These are phyloP conservation scores for Cirrhinus mrigala DNA, from an alignment of 2,797 vertebrate genomes.

Conservation along the genomic window DNA sequence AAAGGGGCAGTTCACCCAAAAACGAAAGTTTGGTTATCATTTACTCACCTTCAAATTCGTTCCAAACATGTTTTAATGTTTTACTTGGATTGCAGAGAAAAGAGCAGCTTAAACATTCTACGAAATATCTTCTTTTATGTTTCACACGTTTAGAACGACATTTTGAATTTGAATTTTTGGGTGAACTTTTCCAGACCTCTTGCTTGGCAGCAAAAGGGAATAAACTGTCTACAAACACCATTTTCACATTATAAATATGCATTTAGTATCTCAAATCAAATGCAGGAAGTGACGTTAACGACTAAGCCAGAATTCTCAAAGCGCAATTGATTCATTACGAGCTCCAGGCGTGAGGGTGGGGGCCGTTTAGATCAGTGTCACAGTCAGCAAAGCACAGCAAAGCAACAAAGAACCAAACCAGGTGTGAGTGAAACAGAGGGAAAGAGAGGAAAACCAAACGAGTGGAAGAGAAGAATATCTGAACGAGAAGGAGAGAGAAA, in stretches of 20 bases:
- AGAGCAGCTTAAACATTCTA: not conserved
- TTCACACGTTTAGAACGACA: not conserved
- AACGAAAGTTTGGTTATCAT: not conserved
- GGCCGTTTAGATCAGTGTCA: conserved; percentile 68
- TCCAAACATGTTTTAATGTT: conserved; percentile 1
- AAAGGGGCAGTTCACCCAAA: conserved; percentile 24
- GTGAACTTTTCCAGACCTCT: not conserved
- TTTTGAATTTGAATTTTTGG: not conserved
- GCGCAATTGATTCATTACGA: conserved; percentile 6
- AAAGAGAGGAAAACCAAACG: conserved; percentile 13
- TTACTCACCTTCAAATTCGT: not conserved
- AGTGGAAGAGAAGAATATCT: conserved; percentile 31
- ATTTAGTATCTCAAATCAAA: not conserved
- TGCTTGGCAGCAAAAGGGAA: conserved; percentile 19
- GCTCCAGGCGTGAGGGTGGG: conserved; percentile 55
- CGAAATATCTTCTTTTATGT: not conserved
- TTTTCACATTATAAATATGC: not conserved
- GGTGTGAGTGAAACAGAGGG: conserved; percentile 47
- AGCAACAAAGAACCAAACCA: conserved; percentile 55
- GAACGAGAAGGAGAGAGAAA: conserved; percentile 74
- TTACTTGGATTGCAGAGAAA: not conserved
- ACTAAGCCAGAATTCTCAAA: conserved; percentile 12
- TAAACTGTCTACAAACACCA: not conserved
- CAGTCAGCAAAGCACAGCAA: conserved; percentile 76
- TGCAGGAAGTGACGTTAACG: conserved; percentile 8